Conservation (phyloP, 2,113 vertebrate genomes). For the Eolophus roseicapilla region DNA sequence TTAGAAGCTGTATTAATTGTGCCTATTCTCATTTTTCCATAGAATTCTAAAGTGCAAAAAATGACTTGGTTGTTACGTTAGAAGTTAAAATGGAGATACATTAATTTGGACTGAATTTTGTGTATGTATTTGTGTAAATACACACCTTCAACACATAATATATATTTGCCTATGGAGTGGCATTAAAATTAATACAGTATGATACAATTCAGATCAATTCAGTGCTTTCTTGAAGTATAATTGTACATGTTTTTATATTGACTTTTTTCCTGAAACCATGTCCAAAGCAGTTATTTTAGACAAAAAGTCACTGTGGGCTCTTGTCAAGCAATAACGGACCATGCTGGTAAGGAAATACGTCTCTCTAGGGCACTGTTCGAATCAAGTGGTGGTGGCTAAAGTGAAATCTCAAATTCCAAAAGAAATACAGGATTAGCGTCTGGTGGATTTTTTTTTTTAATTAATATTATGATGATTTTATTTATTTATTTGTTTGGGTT, state of each 20-base stretch:
- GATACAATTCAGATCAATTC: conserved; percentile 40
- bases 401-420: background rate
- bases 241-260: background rate
- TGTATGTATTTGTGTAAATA: conserved; percentile 1
- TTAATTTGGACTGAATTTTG: background rate
- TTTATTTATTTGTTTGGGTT: background rate
- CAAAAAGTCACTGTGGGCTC: conserved; percentile 33
- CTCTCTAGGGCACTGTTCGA: background rate
- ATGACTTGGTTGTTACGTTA: background rate
- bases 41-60: conserved; percentile 23
- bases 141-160: background rate
- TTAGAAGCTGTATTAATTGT: conserved; percentile 43
- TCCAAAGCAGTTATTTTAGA: background rate
- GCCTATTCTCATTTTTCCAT: conserved; percentile 31
- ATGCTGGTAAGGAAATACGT: background rate
- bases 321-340: conserved; percentile 45
- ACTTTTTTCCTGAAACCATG: background rate
- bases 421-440: background rate
- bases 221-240: background rate
- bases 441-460: background rate
- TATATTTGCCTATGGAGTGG: background rate
- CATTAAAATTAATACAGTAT: conserved; percentile 49
- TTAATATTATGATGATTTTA: background rate
- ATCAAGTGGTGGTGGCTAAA: background rate
- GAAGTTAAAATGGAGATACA: conserved; percentile 18